Evolutionary conservation across 2,888 invertebrate species (phyloP).

Genomic region (Perithous albicinctus): DNA sequence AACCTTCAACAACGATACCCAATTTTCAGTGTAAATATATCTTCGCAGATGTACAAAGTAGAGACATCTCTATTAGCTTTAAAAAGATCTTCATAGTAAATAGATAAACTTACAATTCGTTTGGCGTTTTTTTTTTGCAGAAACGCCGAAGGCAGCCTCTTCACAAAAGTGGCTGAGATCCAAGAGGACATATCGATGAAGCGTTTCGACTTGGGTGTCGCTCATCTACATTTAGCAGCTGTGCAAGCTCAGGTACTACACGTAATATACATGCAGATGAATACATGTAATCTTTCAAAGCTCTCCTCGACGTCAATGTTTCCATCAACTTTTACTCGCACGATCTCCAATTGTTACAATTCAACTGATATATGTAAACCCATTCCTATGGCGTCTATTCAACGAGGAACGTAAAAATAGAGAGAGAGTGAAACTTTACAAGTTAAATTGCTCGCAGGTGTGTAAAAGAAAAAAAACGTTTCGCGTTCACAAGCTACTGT

Average conservation of each 20-base stretch:
- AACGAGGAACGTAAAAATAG: background rate
- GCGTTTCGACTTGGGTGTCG: conserved; percentile 96
- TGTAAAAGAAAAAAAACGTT: conserved; percentile 54
- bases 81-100: background rate
- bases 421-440: conserved; percentile 40
- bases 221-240: conserved; percentile 95
- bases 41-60: background rate
- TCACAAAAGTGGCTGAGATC: conserved; percentile 97
- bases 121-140: conserved; percentile 77
- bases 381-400: conserved; percentile 20
- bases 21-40: background rate
- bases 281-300: background rate
- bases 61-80: background rate
- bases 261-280: background rate
- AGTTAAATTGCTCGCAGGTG: conserved; percentile 58
- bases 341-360: conserved; percentile 17
- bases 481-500: conserved; percentile 37
- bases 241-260: conserved; percentile 94
- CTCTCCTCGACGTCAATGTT: background rate
- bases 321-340: background rate
- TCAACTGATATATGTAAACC: background rate
- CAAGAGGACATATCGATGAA: conserved; percentile 98
- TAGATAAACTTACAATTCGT: background rate
- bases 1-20: background rate
- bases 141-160: conserved; percentile 91